Base-by-base conservation (phyloP, 2,888 invertebrate species). In the Plagiodera versicolora region DNA sequence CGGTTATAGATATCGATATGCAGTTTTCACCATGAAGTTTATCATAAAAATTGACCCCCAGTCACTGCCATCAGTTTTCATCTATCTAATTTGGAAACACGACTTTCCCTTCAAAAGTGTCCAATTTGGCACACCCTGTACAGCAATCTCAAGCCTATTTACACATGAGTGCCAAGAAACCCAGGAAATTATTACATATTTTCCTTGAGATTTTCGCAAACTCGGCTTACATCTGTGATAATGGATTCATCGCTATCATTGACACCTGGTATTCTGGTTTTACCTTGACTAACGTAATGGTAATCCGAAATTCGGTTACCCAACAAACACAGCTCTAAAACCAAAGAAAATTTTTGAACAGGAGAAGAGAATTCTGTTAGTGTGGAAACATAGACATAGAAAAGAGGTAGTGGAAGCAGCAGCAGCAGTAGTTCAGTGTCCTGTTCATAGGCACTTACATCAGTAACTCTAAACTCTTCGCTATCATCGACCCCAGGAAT, bases 401-500 rank as follows among this genome's bases (percentile, higher is more conserved):
- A n/a, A 47, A n/a, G 54, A 47, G 56, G 47, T 47, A 10, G 50
- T 18, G 58, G 9, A 52, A 46, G 55, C 16, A 57, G 14, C 55
- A 8, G 39, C 24, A 24, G 28, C 24, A 24, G 39, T 14, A n/a
- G 28, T 19, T 53, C 16, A 61, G 63, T 65, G 57, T 39, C 60
- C 64, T 62, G 62, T 58, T 62, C 53, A 53, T 56, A 63, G 66
- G 64, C 60, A 72, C 94, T 94, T 92, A 94, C 95, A 84, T 95
- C 94, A 75, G 94, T 93, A 75, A 93, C 85, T 69, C 68, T 51
- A 85, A 90, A 90, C 89, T 98, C 98, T 83, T 97, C 98, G 77
- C 87, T 89, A 83, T 98, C 98, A 85, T 98, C 96, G 75, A 98
- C 90, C 83, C 88, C 89, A 79, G 98, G 95, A 82, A 99, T 97